Evolutionary conservation across 2,888 invertebrate genomes (phyloP), one percentile per base, ranked within the genome.

Genomic region (Lycaena phlaeas): DNA sequence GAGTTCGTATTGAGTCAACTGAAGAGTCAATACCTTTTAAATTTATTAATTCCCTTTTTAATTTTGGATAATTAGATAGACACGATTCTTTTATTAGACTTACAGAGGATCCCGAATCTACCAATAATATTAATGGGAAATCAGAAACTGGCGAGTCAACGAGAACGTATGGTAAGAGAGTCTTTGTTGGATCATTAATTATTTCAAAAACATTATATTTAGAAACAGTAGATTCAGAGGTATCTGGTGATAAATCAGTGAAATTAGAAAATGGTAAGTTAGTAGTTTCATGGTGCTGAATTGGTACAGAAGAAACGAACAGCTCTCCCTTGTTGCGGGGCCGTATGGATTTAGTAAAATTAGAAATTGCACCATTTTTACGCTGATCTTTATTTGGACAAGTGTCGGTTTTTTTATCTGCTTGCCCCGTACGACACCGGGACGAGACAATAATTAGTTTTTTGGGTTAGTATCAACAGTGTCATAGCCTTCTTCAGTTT

Each of bases 31-130:
- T 41, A 22, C 41, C 41, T 25, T 41, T 41, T 15, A 41, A 27
- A 14, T 37, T 30, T 3, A 41, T 37, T 2, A 7, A 12, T 26
- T 41, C 30, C 25, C 25, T 41, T n/a, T 18, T 29, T 7, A 41
- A 12, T 30, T 36, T 41, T 9, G 14, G 25, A 2, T 14, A 9
- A 10, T 29, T 41, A 14, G 14, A 12, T 12, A 37, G 18, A 12
- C 30, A 29, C 4, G 28, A 18, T 3, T 18, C 4, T 14, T 41
- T 41, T 11, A 41, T 49, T 15, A 52, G 29, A 18, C 49, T 42
- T 18, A 52, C 34, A 14, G 52, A 36, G 7, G 54, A 47, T 2
- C 50, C 52, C 1, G 51, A 41, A 15, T 53, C 56, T 0, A 54
- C 42, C 11, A 53, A 39, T 1, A 53, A 36, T 2, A 44, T 30